phyloP scores from a whole-genome alignment of 2,113 vertebrate genomes.

The Sphaerodactylus townsendi region DNA sequence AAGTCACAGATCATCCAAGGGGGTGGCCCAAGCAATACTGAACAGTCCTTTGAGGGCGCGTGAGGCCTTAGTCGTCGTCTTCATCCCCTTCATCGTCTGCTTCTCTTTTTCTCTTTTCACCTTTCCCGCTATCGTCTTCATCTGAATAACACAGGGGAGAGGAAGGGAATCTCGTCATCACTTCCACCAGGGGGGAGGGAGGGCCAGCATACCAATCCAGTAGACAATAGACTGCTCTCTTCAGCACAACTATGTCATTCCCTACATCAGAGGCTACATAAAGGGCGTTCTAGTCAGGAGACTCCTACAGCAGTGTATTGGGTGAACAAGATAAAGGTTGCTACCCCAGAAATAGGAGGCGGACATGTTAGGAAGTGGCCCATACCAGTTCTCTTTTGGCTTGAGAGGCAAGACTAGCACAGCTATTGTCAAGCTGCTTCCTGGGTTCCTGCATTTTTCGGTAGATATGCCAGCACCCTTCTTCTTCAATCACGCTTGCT shows the following conservation, averaged over 20 bases:
- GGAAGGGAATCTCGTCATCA: background rate
- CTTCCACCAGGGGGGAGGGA: background rate
- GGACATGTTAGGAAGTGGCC: background rate
- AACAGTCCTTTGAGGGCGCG: constrained; percentile 75
- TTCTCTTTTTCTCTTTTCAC: constrained; percentile 91
- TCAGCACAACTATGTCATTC: background rate
- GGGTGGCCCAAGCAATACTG: constrained; percentile 84
- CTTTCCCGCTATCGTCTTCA: constrained; percentile 79
- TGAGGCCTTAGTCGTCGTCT: constrained; percentile 80
- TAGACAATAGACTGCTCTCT: background rate
- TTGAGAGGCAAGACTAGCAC: background rate
- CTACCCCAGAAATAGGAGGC: background rate
- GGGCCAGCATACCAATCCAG: too few relatives aligned
- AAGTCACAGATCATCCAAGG: constrained; percentile 78
- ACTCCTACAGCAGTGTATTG: background rate
- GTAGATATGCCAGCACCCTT: background rate
- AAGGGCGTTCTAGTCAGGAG: background rate
- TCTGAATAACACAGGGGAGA: constrained; percentile 55
- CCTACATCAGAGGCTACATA: background rate
- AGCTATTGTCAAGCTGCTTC: background rate
- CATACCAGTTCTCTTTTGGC: background rate
- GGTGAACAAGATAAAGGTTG: background rate
- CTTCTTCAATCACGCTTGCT: background rate
- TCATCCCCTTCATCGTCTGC: constrained; percentile 87
- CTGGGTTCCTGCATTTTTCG: background rate